These are phyloP conservation scores for Lordiphosa clarofinis DNA, from an alignment of 1,140 invertebrate genomes.

Conservation along the genomic window DNA sequence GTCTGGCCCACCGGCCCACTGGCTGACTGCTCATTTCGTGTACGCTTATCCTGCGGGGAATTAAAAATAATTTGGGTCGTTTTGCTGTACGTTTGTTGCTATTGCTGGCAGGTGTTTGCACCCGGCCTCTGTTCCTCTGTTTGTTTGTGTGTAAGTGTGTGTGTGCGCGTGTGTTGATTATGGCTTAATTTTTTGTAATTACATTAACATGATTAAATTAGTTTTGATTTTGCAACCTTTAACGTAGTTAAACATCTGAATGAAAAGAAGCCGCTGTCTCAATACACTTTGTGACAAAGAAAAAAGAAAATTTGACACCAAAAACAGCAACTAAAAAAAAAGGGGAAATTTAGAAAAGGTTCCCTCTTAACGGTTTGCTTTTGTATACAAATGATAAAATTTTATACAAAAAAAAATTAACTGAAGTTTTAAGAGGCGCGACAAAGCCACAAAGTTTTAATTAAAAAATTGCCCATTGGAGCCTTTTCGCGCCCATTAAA, in stretches of 20 bases:
- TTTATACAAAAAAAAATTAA: too few relatives aligned
- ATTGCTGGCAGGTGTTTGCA: conserved; percentile 45
- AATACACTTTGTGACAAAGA: too few relatives aligned
- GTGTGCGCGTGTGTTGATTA: conserved; percentile 60
- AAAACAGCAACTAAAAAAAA: too few relatives aligned
- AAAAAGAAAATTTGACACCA: too few relatives aligned
- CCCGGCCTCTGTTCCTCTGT: conserved; percentile 1
- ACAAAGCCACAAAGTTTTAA: too few relatives aligned
- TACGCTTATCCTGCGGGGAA: conserved; percentile 66
- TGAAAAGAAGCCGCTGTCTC: background rate
- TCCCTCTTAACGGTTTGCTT: too few relatives aligned
- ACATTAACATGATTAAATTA: conserved; percentile 78
- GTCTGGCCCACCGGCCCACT: background rate
- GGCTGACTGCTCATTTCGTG: conserved; percentile 39
- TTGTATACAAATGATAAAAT: too few relatives aligned
- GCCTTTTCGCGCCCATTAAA: too few relatives aligned
- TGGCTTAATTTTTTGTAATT: conserved; percentile 77
- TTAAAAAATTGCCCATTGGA: too few relatives aligned
- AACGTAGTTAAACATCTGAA: background rate
- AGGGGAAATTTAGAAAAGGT: too few relatives aligned
- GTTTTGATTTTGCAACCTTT: conserved; percentile 67
- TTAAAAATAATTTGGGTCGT: conserved; percentile 78
- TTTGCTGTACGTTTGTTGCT: conserved; percentile 53
- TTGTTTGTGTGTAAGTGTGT: background rate
- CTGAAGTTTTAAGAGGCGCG: too few relatives aligned